Conservation (phyloP, 1,140 invertebrate species). For the Parapsyche elsis region DNA sequence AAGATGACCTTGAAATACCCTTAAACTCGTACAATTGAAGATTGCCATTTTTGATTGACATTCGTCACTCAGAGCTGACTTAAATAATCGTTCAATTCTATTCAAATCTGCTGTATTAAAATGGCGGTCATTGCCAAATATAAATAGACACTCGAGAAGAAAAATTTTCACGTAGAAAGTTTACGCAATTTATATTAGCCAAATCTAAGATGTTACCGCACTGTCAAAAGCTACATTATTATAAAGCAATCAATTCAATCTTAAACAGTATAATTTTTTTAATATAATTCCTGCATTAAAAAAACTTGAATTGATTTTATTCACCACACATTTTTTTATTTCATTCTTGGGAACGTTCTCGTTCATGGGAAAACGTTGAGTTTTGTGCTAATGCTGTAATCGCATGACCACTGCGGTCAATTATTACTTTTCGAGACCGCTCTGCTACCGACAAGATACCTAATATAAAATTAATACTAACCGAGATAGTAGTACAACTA, state of each 20-base stretch:
- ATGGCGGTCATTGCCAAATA: no score
- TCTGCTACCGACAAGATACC: background rate
- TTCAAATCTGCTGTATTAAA: no score
- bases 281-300: background rate
- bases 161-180: background rate
- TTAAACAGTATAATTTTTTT: slow-evolving; percentile 7
- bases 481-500: background rate
- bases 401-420: slow-evolving; percentile 31
- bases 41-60: no score
- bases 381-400: slow-evolving; percentile 3
- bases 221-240: slow-evolving; percentile 1
- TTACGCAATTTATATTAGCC: background rate
- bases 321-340: slow-evolving; percentile 1
- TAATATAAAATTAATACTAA: background rate
- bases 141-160: background rate
- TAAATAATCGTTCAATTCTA: no score
- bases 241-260: slow-evolving; percentile 27
- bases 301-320: slow-evolving; percentile 5
- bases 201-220: background rate
- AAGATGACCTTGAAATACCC: no score
- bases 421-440: background rate
- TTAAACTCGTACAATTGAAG: no score
- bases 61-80: no score
- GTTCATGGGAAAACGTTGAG: slow-evolving; percentile 11
- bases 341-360: slow-evolving; percentile 6